These are phyloP conservation scores for Seladonia tumulorum DNA, from an alignment of 2,888 invertebrate species.

Conservation along the genomic window DNA sequence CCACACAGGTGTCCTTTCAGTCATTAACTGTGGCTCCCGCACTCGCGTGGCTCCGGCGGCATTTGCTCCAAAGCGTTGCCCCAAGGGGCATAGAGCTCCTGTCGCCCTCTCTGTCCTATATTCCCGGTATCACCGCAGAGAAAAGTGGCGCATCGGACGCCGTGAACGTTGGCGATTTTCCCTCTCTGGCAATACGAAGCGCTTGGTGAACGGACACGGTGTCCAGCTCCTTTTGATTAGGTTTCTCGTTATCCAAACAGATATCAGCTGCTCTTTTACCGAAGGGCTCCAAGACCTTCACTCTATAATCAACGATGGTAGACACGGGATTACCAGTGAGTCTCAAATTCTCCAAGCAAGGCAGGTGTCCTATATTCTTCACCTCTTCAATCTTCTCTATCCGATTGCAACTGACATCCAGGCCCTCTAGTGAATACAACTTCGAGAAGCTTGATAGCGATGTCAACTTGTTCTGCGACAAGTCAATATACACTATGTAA, in stretches of 20 bases:
- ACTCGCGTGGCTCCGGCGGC: neutral
- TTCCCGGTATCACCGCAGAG: slow-evolving; percentile 80
- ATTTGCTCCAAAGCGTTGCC: neutral
- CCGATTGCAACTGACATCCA: slow-evolving; percentile 95
- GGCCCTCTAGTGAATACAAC: slow-evolving; percentile 92
- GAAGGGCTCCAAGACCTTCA: slow-evolving; percentile 95
- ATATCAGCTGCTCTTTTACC: slow-evolving; percentile 93
- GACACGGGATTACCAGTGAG: slow-evolving; percentile 96
- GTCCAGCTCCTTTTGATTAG: slow-evolving; percentile 95
- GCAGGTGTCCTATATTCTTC: slow-evolving; percentile 91
- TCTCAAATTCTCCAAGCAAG: slow-evolving; percentile 94
- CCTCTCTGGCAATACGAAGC: slow-evolving; percentile 90
- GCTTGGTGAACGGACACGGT: slow-evolving; percentile 96
- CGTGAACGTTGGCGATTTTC: slow-evolving; percentile 87
- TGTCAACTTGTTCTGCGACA: slow-evolving; percentile 93
- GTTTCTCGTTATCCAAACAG: slow-evolving; percentile 94
- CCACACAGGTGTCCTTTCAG: neutral
- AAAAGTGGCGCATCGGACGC: slow-evolving; percentile 85
- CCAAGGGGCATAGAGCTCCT: neutral
- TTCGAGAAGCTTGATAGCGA: slow-evolving; percentile 91
- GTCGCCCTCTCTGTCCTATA: slow-evolving; percentile 57
- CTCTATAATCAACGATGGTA: slow-evolving; percentile 94
- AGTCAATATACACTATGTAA: slow-evolving; percentile 93
- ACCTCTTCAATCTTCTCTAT: slow-evolving; percentile 93
- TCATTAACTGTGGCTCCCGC: neutral